A percentile compares a stretch with the other conserved stretches of the same genome.
Conservation (phyloP, 2,113 vertebrate species). For the Petromus typicus region DNA sequence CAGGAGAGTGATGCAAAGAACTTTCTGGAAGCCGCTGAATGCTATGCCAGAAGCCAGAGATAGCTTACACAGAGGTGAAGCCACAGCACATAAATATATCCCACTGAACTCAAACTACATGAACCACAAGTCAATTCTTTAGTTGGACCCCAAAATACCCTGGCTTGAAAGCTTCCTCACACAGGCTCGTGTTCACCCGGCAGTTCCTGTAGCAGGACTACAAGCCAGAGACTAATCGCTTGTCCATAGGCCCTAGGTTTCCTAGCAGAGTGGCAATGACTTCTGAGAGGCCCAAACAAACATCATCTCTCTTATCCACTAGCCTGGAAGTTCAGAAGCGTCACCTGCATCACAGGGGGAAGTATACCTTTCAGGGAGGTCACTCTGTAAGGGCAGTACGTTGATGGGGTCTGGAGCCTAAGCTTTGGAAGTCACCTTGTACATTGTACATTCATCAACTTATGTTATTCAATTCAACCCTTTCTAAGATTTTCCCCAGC, state of each 20-base stretch:
- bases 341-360: accelerated
- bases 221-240: background rate
- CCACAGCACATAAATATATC: background rate
- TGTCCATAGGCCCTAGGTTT: background rate
- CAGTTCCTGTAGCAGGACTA: background rate
- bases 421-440: background rate
- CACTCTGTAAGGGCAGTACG: too few relatives aligned
- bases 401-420: background rate
- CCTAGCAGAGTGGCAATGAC: background rate
- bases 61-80: background rate
- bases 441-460: too few relatives aligned
- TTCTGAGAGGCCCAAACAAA: background rate
- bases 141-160: background rate
- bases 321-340: background rate
- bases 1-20: background rate
- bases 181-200: background rate
- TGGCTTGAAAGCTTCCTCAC: background rate
- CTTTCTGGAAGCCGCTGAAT: background rate
- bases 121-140: background rate
- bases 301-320: background rate
- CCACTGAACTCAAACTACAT: background rate
- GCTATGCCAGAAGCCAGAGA: background rate
- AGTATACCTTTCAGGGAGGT: background rate
- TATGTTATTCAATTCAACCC: background rate
- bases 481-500: background rate